Percentiles rank a stretch among this genome's conserved stretches.
These are phyloP conservation scores for Sphyrna mokarran DNA, from an alignment of 2,113 vertebrate genomes.

Conservation along the genomic window DNA sequence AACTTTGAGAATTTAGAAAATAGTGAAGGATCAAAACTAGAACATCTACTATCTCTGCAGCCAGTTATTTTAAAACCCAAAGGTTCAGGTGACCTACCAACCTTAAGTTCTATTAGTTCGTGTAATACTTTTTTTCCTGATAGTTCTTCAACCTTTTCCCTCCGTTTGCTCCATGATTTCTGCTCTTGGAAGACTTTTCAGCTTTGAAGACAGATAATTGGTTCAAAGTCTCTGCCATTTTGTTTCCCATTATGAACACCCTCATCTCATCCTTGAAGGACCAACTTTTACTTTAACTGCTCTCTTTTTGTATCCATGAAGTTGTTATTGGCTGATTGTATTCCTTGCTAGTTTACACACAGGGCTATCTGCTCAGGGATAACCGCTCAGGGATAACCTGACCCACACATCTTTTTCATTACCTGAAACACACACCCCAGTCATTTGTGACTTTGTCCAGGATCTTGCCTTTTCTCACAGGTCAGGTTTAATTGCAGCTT, in stretches of 20 bases:
- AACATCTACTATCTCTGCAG: neutral
- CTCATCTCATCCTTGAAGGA: neutral
- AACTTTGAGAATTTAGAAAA: neutral
- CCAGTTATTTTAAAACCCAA: neutral
- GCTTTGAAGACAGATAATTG: neutral
- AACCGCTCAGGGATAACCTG: too few relatives aligned
- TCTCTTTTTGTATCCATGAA: too few relatives aligned
- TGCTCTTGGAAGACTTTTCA: neutral
- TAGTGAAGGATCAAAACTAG: neutral
- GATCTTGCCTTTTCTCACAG: too few relatives aligned
- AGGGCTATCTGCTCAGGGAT: too few relatives aligned
- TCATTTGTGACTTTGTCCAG: too few relatives aligned
- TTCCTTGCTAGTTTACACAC: too few relatives aligned
- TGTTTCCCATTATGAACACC: neutral
- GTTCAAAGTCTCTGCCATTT: neutral
- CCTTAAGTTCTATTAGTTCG: neutral
- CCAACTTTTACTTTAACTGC: too few relatives aligned
- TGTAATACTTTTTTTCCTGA: neutral
- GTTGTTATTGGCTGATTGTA: too few relatives aligned
- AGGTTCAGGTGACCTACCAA: neutral
- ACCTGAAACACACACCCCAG: too few relatives aligned
- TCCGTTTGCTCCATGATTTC: neutral
- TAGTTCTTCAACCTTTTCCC: neutral
- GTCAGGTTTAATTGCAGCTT: too few relatives aligned
- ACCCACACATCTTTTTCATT: too few relatives aligned